phyloP scores from a whole-genome alignment of 2,113 vertebrate genomes.

The Podarcis raffonei region DNA sequence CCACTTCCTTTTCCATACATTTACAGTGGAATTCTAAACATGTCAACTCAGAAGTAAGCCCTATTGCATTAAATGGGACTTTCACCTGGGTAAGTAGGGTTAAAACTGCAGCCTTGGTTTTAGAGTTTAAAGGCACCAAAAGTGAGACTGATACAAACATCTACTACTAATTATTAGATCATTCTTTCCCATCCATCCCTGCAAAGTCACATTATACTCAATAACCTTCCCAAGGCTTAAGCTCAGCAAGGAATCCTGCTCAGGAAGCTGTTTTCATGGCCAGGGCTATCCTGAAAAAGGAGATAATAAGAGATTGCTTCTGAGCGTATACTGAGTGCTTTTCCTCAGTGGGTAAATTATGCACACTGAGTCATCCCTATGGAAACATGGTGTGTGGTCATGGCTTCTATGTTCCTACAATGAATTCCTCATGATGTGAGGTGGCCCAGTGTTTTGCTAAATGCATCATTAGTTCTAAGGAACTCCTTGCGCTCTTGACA shows the following conservation, averaged over 20 bases:
- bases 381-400: background rate
- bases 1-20: background rate
- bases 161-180: background rate
- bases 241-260: background rate
- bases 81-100: too few relatives aligned
- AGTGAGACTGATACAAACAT: slow-evolving; percentile 10
- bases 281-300: background rate
- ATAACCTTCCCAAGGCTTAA: background rate
- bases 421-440: background rate
- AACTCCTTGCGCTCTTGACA: slow-evolving; percentile 22
- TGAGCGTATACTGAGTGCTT: background rate
- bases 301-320: background rate
- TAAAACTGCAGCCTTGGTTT: too few relatives aligned
- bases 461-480: slow-evolving; percentile 16
- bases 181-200: background rate
- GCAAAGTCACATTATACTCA: background rate
- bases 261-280: background rate
- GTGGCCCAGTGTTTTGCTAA: slow-evolving; percentile 14
- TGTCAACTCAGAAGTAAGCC: background rate
- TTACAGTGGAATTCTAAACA: background rate
- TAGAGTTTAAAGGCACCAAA: background rate
- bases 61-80: too few relatives aligned
- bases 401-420: slow-evolving; percentile 3
- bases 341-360: background rate
- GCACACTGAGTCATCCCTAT: background rate